Evolutionary conservation across 2,888 invertebrate species (phyloP).

Genomic region (Atethmia centrago): DNA sequence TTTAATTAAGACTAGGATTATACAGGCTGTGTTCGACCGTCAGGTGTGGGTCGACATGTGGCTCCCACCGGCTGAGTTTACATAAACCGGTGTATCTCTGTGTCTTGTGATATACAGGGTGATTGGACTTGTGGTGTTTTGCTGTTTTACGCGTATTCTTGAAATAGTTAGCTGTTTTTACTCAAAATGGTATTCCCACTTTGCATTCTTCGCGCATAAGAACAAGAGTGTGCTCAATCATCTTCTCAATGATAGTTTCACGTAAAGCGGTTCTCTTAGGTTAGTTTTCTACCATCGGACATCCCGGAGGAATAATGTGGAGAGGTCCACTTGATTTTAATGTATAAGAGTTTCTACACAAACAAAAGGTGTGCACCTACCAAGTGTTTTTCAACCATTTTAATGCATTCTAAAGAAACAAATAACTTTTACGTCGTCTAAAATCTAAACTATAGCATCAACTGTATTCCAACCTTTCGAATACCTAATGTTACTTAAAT

Average conservation of each 20-base stretch:
- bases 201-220: not conserved
- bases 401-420: not conserved
- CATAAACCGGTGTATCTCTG: slow-evolving; percentile 72
- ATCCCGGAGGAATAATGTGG: too few species aligned
- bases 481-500: not conserved
- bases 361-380: not conserved
- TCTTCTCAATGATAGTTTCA: not conserved
- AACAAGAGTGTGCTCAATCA: not conserved
- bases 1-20: slow-evolving; percentile 71
- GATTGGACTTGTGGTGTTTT: slow-evolving; percentile 17
- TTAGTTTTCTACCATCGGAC: not conserved
- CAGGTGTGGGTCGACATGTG: slow-evolving; percentile 80
- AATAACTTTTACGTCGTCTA: not conserved
- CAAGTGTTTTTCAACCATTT: not conserved
- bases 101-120: slow-evolving; percentile 69
- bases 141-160: too few species aligned
- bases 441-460: not conserved
- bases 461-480: too few species aligned
- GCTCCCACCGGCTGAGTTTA: slow-evolving; percentile 80
- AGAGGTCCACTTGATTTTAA: not conserved
- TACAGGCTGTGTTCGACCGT: slow-evolving; percentile 71
- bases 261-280: too few species aligned
- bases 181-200: too few species aligned
- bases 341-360: not conserved
- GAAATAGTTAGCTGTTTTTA: not conserved